Percentiles rank a stretch among this genome's conserved stretches.
These are phyloP conservation scores for Leucophenga montana DNA, from an alignment of 2,888 invertebrate genomes.

Conservation along the genomic window DNA sequence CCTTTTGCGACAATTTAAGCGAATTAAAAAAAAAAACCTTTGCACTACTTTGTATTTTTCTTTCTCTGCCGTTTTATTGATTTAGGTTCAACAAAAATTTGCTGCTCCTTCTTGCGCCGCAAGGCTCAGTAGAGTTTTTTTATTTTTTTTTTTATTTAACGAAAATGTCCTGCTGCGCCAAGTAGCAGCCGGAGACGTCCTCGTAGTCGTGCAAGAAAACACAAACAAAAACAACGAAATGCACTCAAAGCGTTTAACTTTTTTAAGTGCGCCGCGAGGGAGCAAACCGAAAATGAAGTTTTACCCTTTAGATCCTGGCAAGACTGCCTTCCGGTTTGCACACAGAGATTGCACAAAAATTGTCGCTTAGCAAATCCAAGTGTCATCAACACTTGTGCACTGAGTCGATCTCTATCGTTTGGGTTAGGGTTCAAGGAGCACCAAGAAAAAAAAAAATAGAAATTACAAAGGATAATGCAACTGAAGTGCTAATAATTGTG, in stretches of 20 bases:
- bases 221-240: constrained; percentile 45
- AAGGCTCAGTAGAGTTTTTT: not conserved
- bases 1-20: constrained; percentile 59
- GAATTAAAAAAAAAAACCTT: constrained; percentile 55
- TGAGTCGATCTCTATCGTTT: not conserved
- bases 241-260: constrained; percentile 66
- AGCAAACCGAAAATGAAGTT: not conserved
- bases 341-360: not conserved
- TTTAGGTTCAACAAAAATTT: constrained; percentile 43
- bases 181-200: not conserved
- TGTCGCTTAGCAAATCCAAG: constrained; percentile 6
- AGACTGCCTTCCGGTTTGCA: not conserved
- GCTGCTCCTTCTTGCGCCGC: not conserved
- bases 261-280: constrained; percentile 54
- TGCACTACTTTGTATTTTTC: constrained; percentile 33
- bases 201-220: constrained; percentile 20
- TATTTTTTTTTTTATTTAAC: not conserved
- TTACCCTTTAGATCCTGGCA: not conserved
- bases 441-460: too few species aligned
- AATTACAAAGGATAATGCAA: not conserved
- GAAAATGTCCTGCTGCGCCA: constrained; percentile 14
- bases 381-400: constrained; percentile 20
- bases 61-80: constrained; percentile 56
- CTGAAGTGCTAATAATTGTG: constrained; percentile 21
- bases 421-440: not conserved